Evolutionary conservation across 2,888 invertebrate species (phyloP).

Genomic region (Mallateleia sp.): DNA sequence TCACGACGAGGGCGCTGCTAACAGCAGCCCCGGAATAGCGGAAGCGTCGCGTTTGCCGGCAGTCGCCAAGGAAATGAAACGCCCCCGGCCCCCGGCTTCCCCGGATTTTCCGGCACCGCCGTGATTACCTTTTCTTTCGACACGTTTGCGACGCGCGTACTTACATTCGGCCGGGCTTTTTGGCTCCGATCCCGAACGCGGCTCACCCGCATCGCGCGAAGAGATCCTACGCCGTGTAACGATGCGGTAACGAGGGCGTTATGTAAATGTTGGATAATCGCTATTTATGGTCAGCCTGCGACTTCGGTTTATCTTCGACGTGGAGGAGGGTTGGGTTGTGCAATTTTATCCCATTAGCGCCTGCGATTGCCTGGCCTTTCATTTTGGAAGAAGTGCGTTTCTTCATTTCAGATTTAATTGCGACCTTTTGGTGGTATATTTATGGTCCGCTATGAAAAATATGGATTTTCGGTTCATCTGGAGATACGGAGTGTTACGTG

Average conservation of each 20-base stretch:
- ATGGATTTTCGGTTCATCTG: too few relatives aligned
- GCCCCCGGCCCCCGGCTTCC: slow-evolving; percentile 75
- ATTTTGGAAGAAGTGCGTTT: too few relatives aligned
- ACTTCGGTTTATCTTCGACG: not conserved
- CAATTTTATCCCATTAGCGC: not conserved
- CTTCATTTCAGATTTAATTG: too few relatives aligned
- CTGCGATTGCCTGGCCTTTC: too few relatives aligned
- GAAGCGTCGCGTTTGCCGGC: slow-evolving; percentile 89
- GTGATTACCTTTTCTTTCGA: slow-evolving; percentile 71
- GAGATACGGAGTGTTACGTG: too few relatives aligned
- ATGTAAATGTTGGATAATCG: slow-evolving; percentile 39
- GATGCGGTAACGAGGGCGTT: slow-evolving; percentile 8
- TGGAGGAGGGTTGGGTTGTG: not conserved
- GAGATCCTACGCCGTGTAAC: not conserved
- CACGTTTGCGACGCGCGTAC: slow-evolving; percentile 29
- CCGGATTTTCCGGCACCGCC: slow-evolving; percentile 22
- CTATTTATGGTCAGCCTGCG: not conserved
- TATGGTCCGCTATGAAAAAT: too few relatives aligned
- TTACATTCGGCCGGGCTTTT: slow-evolving; percentile 14
- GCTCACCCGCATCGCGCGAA: not conserved
- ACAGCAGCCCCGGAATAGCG: slow-evolving; percentile 85
- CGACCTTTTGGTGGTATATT: too few relatives aligned
- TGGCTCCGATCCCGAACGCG: slow-evolving; percentile 7
- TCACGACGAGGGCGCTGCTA: slow-evolving; percentile 81
- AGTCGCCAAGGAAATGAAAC: slow-evolving; percentile 89